These are phyloP conservation scores for Xyrauchen texanus DNA, from an alignment of 2,113 vertebrate species.

Conservation along the genomic window DNA sequence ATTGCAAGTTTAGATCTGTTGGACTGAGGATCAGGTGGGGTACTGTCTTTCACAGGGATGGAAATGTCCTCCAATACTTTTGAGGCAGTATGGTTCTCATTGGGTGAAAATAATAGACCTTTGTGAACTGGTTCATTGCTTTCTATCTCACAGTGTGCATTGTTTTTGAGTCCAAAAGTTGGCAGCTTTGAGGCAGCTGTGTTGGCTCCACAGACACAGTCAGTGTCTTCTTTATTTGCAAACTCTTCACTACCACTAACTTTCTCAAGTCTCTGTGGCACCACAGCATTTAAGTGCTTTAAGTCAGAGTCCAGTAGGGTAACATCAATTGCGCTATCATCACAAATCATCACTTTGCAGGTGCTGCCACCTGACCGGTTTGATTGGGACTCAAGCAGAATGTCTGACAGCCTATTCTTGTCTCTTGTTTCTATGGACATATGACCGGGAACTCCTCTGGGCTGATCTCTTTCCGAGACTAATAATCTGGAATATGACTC, in stretches of 20 bases:
- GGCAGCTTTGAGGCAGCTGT: slow-evolving; percentile 64
- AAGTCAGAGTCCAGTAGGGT: slow-evolving; percentile 43
- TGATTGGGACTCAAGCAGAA: slow-evolving; percentile 36
- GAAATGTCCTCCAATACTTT: slow-evolving; percentile 48
- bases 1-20: slow-evolving; percentile 74
- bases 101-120: slow-evolving; percentile 56
- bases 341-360: slow-evolving; percentile 33
- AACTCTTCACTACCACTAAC: slow-evolving; percentile 40
- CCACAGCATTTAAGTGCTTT: slow-evolving; percentile 54
- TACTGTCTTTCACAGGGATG: slow-evolving; percentile 59
- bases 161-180: slow-evolving; percentile 60
- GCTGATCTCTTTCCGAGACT: slow-evolving; percentile 57
- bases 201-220: slow-evolving; percentile 55
- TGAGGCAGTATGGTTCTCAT: slow-evolving; percentile 20
- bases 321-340: slow-evolving; percentile 31
- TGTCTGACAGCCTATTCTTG: slow-evolving; percentile 42
- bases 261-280: slow-evolving; percentile 44
- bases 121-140: slow-evolving; percentile 54
- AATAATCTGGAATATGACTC: slow-evolving; percentile 68
- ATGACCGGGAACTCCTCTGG: slow-evolving; percentile 53
- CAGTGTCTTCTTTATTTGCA: slow-evolving; percentile 36
- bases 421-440: slow-evolving; percentile 45
- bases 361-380: slow-evolving; percentile 36
- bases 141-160: slow-evolving; percentile 61
- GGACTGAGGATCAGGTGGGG: slow-evolving; percentile 60